These are phyloP conservation scores for Fregata magnificens DNA, from an alignment of 2,113 vertebrate species.

Conservation along the genomic window DNA sequence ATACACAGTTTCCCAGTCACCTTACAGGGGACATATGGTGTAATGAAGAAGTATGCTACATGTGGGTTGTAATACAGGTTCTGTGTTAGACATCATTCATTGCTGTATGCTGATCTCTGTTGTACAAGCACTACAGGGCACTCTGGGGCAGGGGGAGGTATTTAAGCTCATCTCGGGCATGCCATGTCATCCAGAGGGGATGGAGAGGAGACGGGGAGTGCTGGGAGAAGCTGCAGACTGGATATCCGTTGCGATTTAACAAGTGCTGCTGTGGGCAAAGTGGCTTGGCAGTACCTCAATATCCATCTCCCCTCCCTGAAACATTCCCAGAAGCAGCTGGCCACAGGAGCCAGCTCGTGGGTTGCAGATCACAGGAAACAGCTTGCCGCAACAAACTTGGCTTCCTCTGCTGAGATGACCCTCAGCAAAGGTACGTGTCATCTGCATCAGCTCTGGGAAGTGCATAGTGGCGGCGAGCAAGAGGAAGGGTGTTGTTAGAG, in stretches of 20 bases:
- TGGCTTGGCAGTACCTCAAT: constrained; percentile 33
- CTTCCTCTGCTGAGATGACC: constrained; percentile 1
- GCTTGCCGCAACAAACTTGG: not conserved
- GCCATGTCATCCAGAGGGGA: not conserved
- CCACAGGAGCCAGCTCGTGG: not conserved
- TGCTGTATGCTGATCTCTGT: fast-evolving
- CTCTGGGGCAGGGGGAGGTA: not conserved
- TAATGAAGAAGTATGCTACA: not conserved
- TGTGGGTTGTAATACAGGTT: not conserved
- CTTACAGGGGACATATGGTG: not conserved
- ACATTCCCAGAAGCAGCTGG: constrained; percentile 34
- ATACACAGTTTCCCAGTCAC: not conserved
- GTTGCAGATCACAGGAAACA: constrained; percentile 28
- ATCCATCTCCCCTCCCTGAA: not conserved
- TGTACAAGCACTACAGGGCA: not conserved
- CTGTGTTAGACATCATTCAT: not conserved
- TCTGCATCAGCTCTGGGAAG: not conserved
- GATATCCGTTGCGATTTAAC: not conserved
- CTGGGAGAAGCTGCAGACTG: not conserved
- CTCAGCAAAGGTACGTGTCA: not conserved
- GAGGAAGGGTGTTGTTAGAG: not conserved
- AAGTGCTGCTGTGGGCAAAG: not conserved
- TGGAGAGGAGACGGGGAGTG: not conserved
- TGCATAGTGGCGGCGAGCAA: not conserved
- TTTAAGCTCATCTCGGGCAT: not conserved